Base-by-base conservation (phyloP, 2,888 invertebrate species). In the Lepidonotus clava region DNA sequence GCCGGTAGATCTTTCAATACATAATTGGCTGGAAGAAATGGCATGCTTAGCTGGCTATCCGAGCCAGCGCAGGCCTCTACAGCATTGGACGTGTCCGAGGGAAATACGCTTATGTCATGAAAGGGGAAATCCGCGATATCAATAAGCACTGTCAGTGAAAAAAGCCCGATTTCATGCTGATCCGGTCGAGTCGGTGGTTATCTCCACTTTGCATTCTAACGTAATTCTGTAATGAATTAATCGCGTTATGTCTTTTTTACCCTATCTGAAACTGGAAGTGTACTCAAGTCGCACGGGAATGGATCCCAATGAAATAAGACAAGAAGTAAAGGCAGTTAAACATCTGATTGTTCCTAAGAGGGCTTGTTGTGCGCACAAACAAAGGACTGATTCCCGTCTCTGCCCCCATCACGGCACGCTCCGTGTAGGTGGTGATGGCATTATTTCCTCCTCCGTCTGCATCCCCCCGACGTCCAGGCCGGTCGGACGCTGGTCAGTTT, bases 1-100 rank as follows among this genome's bases (percentile, higher is more conserved):
- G 46, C 11, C 41, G 80, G 41, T 80, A 80, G 51, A 51, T 80
- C 80, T 80, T 46, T 41, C 46, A 51, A 2, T 41, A 32, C 80
- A 80, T 80, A 80, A 80, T 80, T 41, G 80, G 46, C 46, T 34
- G 80, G 80, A 80, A 80, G 80, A 80, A 71, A 32, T 28, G 80
- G 80, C 80, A 46, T 80, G 80, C 80, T 80, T 80, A 46, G 80
- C 80, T 28, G 80, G 80, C 46, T 40, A 36, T 14, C 38, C 76
- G 38, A 76, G 40, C 76, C 14, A 38, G 76, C 76, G 28, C 36
- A 36, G 38, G 4, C 40, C 76, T 38, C 21, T 76, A 61, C 61
- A 61, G 28, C 61, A 61, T 46, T 46, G 46, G 66, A 28, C 66
- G 66, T 28, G 66, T 46, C 66, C 28, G 76, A 40, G n/a, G 76